Evolutionary conservation across 2,888 invertebrate genomes (phyloP), one percentile per base, ranked within the genome.

Genomic region (Tenthredo livida): DNA sequence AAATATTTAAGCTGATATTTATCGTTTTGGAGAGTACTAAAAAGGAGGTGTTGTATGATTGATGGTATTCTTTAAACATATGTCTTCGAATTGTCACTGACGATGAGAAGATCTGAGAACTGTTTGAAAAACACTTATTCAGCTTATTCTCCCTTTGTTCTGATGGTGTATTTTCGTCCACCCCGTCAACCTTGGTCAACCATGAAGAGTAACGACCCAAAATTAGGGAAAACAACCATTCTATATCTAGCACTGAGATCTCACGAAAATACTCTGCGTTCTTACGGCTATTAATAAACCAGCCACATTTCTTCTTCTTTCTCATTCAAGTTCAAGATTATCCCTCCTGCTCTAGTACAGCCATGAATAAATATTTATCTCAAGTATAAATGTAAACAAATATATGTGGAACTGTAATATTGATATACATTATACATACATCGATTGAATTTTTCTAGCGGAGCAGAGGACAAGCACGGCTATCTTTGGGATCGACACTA

Each of bases 401-500:
- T 50, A 54, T 77, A 2, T 12, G 50, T 12, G 50, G 17, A n/a
- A 61, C 10, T 58, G 37, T 9, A 47, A 67, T 47, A 21, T 29
- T 43, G 4, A 37, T 37, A 37, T 37, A 3, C 2, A 33, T 33
- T 33, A 33, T 29, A 33, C 33, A 33, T 25, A 82, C 21, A 67
- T n/a, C 37, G 15, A 43, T 33, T 21, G 17, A 67, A n/a, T n/a
- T n/a, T 12, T 88, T 94, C 94, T 91, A 97, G 97, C 93, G 97
- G 97, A 12, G 97, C 97, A 43, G 97, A 97, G 93, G 97, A 97
- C 91, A 96, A 96, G 89, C 96, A 97, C 90, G 97, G 97, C 1
- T 97, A 97, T 91, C 92, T 97, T 25, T 98, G 97, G 97, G 97
- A 98, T 91, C 94, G 97, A 83, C 97, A 97, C 91, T 97, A 97